phyloP scores from a whole-genome alignment of 2,888 invertebrate species.

The Lucinisca nassula region DNA sequence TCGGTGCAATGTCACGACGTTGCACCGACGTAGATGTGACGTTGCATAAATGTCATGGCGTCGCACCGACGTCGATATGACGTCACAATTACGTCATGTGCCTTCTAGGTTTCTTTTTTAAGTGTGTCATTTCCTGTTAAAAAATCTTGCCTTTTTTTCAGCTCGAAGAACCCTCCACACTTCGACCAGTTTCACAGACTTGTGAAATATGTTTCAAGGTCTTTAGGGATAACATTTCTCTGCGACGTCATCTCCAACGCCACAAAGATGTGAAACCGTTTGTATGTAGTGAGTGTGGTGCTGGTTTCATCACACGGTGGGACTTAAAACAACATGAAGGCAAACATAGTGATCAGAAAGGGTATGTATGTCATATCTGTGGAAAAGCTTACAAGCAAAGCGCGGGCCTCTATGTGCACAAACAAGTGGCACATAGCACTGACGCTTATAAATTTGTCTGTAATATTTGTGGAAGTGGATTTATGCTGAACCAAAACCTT shows the following conservation, averaged over 20 bases:
- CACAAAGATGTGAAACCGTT: not conserved
- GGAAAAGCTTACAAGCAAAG: not conserved
- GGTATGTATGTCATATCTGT: not conserved
- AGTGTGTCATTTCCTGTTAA: too few relatives aligned
- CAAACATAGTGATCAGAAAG: not conserved
- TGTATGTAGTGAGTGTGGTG: not conserved
- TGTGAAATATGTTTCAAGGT: not conserved
- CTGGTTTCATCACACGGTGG: not conserved
- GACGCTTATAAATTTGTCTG: not conserved
- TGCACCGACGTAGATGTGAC: too few relatives aligned
- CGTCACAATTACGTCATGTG: too few relatives aligned
- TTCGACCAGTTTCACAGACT: too few relatives aligned
- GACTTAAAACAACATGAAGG: not conserved
- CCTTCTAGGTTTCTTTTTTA: too few relatives aligned
- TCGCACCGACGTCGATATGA: too few relatives aligned
- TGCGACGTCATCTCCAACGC: not conserved
- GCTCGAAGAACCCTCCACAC: too few relatives aligned
- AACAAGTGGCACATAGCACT: not conserved
- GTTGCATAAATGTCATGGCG: too few relatives aligned
- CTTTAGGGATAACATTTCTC: not conserved
- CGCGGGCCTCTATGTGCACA: not conserved
- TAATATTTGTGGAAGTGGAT: not conserved
- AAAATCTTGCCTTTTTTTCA: too few relatives aligned
- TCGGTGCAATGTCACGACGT: too few relatives aligned
- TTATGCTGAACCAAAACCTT: not conserved